phyloP scores from a whole-genome alignment of 2,797 vertebrate species.

The Ctenosaura bakeri region DNA sequence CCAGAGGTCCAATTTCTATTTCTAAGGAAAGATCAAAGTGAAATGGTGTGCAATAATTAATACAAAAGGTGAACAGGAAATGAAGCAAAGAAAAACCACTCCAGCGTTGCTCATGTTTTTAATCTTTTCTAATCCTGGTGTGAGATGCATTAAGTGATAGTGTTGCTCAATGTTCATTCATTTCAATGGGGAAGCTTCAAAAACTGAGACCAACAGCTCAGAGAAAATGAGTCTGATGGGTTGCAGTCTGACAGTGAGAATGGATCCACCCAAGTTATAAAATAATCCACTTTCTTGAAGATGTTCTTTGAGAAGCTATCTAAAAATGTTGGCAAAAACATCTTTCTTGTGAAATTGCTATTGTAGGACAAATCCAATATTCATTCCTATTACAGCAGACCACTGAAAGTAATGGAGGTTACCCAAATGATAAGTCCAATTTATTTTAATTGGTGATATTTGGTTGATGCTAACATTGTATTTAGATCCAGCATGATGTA shows the following conservation, averaged over 20 bases:
- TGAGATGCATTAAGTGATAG: background rate
- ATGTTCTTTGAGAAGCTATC: constrained; percentile 34
- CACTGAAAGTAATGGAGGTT: too few relatives aligned
- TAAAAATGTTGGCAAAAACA: constrained; percentile 35
- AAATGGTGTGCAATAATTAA: background rate
- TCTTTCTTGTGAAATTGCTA: constrained; percentile 27
- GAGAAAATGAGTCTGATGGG: background rate
- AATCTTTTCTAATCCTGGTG: background rate
- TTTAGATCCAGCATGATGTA: too few relatives aligned
- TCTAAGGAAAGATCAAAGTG: background rate
- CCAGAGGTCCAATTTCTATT: constrained; percentile 8
- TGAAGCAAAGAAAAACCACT: background rate
- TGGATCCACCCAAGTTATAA: constrained; percentile 39
- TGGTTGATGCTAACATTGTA: too few relatives aligned
- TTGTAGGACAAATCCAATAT: background rate
- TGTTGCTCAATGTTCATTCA: background rate
- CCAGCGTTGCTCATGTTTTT: background rate
- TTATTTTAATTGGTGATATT: too few relatives aligned
- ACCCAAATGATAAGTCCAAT: too few relatives aligned
- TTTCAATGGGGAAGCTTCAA: background rate
- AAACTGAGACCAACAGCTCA: background rate
- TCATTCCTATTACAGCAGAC: too few relatives aligned
- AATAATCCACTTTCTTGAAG: constrained; percentile 55
- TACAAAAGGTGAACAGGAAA: background rate
- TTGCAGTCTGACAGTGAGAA: constrained; percentile 36